phyloP scores from a whole-genome alignment of 2,888 invertebrate genomes.

The Hypomecis atomaria region DNA sequence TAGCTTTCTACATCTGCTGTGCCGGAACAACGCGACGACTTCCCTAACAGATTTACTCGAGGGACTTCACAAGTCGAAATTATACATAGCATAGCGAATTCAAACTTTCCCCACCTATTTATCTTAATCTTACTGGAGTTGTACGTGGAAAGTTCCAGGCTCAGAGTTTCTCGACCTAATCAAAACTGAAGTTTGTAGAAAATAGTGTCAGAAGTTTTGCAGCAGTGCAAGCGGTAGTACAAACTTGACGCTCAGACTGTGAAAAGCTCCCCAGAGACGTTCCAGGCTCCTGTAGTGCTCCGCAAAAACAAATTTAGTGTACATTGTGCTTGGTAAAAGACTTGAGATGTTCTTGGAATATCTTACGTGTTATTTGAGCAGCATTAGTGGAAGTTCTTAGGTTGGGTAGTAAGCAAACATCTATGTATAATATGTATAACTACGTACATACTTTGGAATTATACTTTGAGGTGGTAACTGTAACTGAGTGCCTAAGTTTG shows the following conservation, averaged over 20 bases:
- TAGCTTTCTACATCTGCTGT: slow-evolving; percentile 12
- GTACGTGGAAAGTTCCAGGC: slow-evolving; percentile 48
- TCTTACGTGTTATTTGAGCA: slow-evolving; percentile 16
- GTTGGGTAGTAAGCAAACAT: background rate
- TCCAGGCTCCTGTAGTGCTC: slow-evolving; percentile 35
- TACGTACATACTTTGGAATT: background rate
- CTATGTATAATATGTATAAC: background rate
- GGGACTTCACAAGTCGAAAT: slow-evolving; percentile 24
- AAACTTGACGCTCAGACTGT: slow-evolving; percentile 52
- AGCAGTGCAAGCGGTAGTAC: slow-evolving; percentile 51
- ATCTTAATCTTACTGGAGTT: slow-evolving; percentile 51
- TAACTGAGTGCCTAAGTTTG: no score
- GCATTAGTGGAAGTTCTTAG: background rate
- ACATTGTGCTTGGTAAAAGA: slow-evolving; percentile 11
- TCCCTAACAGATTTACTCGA: slow-evolving; percentile 18
- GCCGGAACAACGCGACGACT: slow-evolving; percentile 19
- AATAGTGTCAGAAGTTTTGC: slow-evolving; percentile 71
- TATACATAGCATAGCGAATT: slow-evolving; percentile 23
- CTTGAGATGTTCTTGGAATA: slow-evolving; percentile 12
- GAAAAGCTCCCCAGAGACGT: slow-evolving; percentile 53
- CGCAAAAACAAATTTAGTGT: slow-evolving; percentile 34
- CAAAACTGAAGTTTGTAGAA: slow-evolving; percentile 71
- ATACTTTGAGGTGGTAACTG: background rate
- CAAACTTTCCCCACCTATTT: slow-evolving; percentile 44
- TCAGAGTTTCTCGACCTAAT: slow-evolving; percentile 67